These are phyloP conservation scores for Mayetiola destructor DNA, from an alignment of 2,888 invertebrate species.

Conservation along the genomic window DNA sequence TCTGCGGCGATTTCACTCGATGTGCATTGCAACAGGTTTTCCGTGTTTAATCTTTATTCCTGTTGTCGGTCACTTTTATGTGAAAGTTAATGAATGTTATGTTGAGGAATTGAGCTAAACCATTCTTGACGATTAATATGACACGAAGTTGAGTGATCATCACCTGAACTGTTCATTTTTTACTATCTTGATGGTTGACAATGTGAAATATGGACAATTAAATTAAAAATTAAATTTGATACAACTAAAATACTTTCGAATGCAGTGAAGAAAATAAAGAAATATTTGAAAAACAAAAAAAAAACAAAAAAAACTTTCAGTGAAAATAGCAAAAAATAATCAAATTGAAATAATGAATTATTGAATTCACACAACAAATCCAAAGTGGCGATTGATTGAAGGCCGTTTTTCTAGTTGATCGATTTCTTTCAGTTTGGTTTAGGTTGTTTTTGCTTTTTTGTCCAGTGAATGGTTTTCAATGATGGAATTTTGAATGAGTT, in stretches of 20 bases:
- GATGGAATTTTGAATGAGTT: background rate
- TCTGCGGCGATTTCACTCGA: background rate
- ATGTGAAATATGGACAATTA: too few species aligned
- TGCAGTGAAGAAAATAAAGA: background rate
- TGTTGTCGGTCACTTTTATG: background rate
- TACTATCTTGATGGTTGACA: background rate
- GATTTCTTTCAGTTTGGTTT: background rate
- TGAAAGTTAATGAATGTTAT: background rate
- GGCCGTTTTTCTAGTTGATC: background rate
- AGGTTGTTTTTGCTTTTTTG: slow-evolving; percentile 2
- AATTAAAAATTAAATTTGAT: background rate
- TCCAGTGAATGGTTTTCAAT: background rate
- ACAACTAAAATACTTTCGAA: too few species aligned
- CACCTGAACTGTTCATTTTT: too few species aligned
- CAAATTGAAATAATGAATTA: too few species aligned
- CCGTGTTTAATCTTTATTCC: too few species aligned
- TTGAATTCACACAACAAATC: too few species aligned
- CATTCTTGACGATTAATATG: background rate
- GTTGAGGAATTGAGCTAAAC: background rate
- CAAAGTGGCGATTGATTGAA: too few species aligned
- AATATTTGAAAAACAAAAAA: background rate
- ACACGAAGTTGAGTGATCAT: background rate
- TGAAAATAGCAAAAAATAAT: background rate
- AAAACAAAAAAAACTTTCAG: background rate
- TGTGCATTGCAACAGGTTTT: too few species aligned